Conservation (phyloP, 2,888 invertebrate genomes). For the Spicauda simplicius region DNA sequence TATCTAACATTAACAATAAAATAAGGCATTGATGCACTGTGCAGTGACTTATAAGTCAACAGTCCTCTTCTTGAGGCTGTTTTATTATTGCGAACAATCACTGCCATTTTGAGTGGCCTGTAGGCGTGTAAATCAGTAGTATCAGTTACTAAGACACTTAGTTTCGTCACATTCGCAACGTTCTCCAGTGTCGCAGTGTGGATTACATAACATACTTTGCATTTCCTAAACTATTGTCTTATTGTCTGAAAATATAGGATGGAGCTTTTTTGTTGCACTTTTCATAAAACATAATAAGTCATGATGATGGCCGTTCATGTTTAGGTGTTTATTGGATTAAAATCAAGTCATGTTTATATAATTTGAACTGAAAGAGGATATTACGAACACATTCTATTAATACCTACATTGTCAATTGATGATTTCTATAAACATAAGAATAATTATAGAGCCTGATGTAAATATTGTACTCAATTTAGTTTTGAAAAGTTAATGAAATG, state of each 20-base stretch:
- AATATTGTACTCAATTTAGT: no score
- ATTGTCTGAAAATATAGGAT: background rate
- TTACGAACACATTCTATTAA: background rate
- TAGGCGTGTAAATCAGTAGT: constrained; percentile 4
- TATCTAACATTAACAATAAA: background rate
- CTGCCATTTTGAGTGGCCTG: background rate
- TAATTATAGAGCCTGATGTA: background rate
- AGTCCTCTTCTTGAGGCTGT: background rate
- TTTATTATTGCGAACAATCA: constrained; percentile 9
- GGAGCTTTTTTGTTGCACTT: background rate
- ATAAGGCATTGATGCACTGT: background rate
- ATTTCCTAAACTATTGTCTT: constrained; percentile 4
- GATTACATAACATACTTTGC: constrained; percentile 5
- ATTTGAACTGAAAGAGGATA: background rate
- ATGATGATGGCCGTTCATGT: background rate
- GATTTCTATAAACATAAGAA: background rate
- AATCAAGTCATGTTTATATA: background rate
- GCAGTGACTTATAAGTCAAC: background rate
- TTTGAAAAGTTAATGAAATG: no score
- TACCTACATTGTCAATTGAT: background rate
- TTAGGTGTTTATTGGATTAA: background rate
- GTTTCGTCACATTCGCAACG: constrained; percentile 1
- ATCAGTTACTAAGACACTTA: constrained; percentile 1
- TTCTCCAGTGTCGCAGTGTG: constrained; percentile 5
- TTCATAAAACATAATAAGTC: background rate